A percentile compares a stretch with the other conserved stretches of the same genome.
Conservation (phyloP, 2,113 vertebrate species). For the Naja naja region DNA sequence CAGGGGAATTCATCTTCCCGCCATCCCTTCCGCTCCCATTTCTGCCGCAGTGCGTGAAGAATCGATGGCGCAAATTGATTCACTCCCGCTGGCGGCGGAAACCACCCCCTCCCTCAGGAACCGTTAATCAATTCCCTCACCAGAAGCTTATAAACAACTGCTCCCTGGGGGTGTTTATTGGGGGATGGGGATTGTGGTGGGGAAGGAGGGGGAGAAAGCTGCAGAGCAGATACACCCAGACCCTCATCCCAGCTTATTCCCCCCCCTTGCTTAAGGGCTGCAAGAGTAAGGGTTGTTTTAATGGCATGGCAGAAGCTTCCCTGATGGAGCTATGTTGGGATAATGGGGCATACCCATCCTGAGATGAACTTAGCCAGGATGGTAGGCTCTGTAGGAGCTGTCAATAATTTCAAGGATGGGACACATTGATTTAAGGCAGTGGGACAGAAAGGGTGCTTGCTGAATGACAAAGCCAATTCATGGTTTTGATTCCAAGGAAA, state of each 20-base stretch:
- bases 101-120: conserved; percentile 27
- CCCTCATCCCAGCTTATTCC: not conserved
- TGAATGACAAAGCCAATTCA: not conserved
- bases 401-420: not conserved
- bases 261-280: not conserved
- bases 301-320: not conserved
- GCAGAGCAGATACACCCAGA: not conserved
- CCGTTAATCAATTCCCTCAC: conserved; percentile 45
- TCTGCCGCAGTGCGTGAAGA: conserved; percentile 68
- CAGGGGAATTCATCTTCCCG: conserved; percentile 19
- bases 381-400: not conserved
- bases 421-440: not conserved
- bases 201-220: not conserved
- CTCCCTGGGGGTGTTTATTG: conserved; percentile 16
- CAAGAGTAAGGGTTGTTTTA: not conserved
- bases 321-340: not conserved
- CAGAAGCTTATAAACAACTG: conserved; percentile 38
- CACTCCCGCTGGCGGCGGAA: conserved; percentile 23
- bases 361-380: not conserved
- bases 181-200: not conserved
- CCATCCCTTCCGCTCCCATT: conserved; percentile 28
- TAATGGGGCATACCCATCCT: not conserved
- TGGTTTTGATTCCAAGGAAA: not conserved
- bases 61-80: conserved; percentile 68
- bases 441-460: not conserved